Evolutionary conservation across 2,113 vertebrate genomes (phyloP), one percentile per base, ranked within the genome.

Genomic region (Apodemus speciosus): DNA sequence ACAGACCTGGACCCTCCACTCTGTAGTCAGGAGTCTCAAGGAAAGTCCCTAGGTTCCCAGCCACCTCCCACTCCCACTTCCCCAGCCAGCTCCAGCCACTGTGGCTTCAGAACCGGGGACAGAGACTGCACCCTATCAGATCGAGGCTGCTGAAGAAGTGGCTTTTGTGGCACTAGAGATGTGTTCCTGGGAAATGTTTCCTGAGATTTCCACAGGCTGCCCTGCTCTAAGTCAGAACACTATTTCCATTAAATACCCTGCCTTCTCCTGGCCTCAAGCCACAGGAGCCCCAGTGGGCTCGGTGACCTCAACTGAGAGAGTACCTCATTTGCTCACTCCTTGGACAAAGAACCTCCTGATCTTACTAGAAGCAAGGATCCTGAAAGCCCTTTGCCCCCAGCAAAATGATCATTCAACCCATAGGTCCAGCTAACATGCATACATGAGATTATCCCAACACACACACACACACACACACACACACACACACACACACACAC

Each of bases 11-110:
- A 16, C 2, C 8, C 35, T 80, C 9, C 40, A 25, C 32, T 21
- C 62, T 23, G 40, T 2, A 21, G 73, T 32, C 0, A 0, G 69
- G 0, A 18, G 40, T 43, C n/a, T 13, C 3, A 0, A 60, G 35
- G 64, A 25, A 83, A 58, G 60, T 43, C 18, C 2, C 32, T 6
- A 51, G 69, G 32, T 79, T 53, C 53, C 16, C 1, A 58, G 51
- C 40, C 15, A 32, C 6, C 80, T 1, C 32, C 6, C 11, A 76
- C 6, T 7, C 60, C 13, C 11, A 83, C 11, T 30, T 7, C 16
- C 14, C 30, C 7, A 6, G 30, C 58, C 0, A 21, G 40, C 27
- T 51, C 46, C 40, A 43, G 43, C 46, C 62, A 6, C 0, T 21
- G 49, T 76, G 46, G 88, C 40, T 68, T n/a, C 43, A 38, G 72